Evolutionary conservation across 2,113 vertebrate species (phyloP).

Genomic region (Terrapene triunguis): DNA sequence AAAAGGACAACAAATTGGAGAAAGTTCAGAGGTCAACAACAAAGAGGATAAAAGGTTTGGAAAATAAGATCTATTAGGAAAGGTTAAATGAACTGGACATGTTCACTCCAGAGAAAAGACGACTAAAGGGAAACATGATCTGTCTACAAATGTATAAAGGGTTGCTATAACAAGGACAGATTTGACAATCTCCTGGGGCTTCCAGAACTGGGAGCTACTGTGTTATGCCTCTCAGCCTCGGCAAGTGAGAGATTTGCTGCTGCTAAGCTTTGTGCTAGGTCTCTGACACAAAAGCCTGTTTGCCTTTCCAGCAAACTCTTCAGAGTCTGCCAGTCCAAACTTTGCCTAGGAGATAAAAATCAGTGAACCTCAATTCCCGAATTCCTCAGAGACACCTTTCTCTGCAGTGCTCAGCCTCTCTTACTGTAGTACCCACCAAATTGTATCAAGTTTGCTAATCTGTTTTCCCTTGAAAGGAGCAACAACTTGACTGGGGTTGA

Average conservation of each 20-base stretch:
- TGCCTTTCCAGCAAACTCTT: background rate
- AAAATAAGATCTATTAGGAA: conserved; percentile 57
- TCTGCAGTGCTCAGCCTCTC: background rate
- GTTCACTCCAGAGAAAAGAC: conserved; percentile 57
- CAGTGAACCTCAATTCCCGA: background rate
- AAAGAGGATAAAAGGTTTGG: conserved; percentile 37
- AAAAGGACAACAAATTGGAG: conserved; percentile 46
- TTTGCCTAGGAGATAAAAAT: background rate
- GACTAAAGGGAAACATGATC: conserved; percentile 40
- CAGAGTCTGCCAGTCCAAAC: background rate
- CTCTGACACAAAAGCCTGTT: background rate
- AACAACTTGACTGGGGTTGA: background rate
- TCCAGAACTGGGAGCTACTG: background rate
- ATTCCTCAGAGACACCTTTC: background rate
- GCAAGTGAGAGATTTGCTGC: background rate
- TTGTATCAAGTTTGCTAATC: no score
- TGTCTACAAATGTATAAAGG: conserved; percentile 27
- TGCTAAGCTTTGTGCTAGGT: background rate
- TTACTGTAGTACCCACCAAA: background rate
- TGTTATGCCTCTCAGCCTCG: background rate
- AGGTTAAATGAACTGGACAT: conserved; percentile 53
- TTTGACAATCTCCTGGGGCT: background rate
- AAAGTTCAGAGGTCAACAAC: conserved; percentile 35
- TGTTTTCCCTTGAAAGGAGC: no score
- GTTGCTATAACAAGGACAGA: conserved; percentile 17